These are phyloP conservation scores for Plumapathes pennacea DNA, from an alignment of 92 coral and sea anemone genomes.

Conservation along the genomic window DNA sequence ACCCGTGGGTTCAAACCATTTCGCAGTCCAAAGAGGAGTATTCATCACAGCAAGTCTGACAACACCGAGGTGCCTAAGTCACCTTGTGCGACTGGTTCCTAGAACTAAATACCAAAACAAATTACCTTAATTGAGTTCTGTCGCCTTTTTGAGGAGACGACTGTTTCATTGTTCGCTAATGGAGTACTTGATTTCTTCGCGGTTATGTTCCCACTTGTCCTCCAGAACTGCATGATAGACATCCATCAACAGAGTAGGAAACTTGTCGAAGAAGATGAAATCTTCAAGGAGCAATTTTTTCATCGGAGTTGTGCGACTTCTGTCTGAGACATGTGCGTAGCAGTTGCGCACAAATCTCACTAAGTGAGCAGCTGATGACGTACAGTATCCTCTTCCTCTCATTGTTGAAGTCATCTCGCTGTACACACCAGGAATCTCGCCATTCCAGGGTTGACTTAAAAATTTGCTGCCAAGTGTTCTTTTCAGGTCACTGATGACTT, in stretches of 20 bases:
- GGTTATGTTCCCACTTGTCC: slow-evolving; percentile 3
- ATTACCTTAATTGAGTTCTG: too few relatives aligned
- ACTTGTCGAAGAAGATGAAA: slow-evolving; percentile 22
- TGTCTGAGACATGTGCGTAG: slow-evolving; percentile 22
- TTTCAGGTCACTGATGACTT: too few relatives aligned
- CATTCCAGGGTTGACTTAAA: slow-evolving; percentile 19
- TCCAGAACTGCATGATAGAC: slow-evolving; percentile 20
- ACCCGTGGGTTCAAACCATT: too few relatives aligned
- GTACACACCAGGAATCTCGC: slow-evolving; percentile 11
- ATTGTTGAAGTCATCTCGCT: slow-evolving; percentile 28
- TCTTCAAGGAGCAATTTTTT: slow-evolving; percentile 6
- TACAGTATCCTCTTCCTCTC: slow-evolving; percentile 16
- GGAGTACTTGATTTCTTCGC: slow-evolving; percentile 5
- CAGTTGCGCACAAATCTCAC: slow-evolving; percentile 60
- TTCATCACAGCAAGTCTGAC: too few relatives aligned
- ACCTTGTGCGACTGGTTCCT: too few relatives aligned
- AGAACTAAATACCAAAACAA: too few relatives aligned
- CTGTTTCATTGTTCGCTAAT: too few relatives aligned
- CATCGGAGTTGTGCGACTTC: neutral
- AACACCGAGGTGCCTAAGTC: too few relatives aligned
- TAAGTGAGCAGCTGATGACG: slow-evolving; percentile 36
- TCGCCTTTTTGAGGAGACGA: too few relatives aligned
- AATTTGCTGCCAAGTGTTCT: too few relatives aligned
- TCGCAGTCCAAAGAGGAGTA: too few relatives aligned
- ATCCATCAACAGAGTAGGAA: slow-evolving; percentile 41